These are phyloP conservation scores for Cossypha caffra DNA, from an alignment of 2,797 vertebrate genomes.

Conservation along the genomic window DNA sequence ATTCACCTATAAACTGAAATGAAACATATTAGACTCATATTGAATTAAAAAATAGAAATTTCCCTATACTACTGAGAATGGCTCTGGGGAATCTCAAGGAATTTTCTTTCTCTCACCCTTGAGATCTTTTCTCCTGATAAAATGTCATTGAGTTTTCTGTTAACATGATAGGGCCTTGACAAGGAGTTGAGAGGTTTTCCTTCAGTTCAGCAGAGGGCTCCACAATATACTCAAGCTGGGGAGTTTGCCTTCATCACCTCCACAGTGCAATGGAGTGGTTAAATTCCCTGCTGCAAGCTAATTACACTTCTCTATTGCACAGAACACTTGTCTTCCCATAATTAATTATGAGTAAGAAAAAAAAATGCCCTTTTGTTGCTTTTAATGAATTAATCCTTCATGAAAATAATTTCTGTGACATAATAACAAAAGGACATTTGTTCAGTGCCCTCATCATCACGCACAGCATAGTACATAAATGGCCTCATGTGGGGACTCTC, in stretches of 20 bases:
- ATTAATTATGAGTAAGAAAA: constrained; percentile 60
- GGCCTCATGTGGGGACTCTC: background rate
- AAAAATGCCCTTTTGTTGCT: constrained; percentile 37
- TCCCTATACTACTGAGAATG: background rate
- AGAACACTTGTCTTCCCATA: constrained; percentile 42
- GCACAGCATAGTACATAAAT: background rate
- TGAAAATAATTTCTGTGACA: constrained; percentile 48
- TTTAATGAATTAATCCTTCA: constrained; percentile 67
- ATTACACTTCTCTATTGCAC: constrained; percentile 15
- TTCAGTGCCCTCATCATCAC: constrained; percentile 52
- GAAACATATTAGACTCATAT: background rate
- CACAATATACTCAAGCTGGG: background rate
- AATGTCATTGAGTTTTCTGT: background rate
- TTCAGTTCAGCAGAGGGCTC: constrained; percentile 8
- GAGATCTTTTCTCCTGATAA: background rate
- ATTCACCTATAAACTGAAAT: background rate
- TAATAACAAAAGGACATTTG: constrained; percentile 62
- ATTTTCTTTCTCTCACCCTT: background rate
- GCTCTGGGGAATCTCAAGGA: background rate
- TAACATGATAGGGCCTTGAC: background rate
- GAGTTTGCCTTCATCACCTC: background rate
- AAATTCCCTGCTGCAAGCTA: constrained; percentile 15
- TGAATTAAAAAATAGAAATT: background rate
- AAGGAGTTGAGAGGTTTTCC: background rate
- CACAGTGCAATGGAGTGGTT: background rate